Base-by-base conservation (phyloP, 2,888 invertebrate species). In the Troglohyphantes excavatus region DNA sequence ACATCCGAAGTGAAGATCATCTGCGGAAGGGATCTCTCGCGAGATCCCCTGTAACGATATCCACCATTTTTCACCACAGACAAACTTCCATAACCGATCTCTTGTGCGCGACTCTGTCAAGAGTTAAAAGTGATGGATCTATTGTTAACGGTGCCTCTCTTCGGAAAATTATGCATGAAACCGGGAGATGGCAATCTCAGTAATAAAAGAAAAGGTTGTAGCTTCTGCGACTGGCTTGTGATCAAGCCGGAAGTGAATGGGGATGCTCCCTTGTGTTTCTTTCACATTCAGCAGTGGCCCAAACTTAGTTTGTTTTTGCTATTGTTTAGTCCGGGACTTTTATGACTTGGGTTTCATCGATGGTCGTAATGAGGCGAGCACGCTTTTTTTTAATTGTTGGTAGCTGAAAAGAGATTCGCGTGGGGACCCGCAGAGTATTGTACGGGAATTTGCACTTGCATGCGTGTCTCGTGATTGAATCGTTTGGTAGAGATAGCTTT, bases 261-360 rank as follows among this genome's bases (percentile, higher is more conserved):
- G 26, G 13, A 73, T 33, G 33, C 33, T 33, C 33, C 3, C n/a
- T 6, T n/a, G 59, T 17, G n/a, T 11, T 11, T 9, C n/a, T n/a
- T n/a, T 19, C 2, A 11, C 6, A 59, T 59, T 59, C 59, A 1
- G 21, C 59, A 17, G n/a, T 19, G 59, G 11, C 9, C 59, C 6
- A 59, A 3, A 6, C 59, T 46, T 23, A 46, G 72, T 73, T 73
- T 73, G 53, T 73, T 17, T 73, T 73, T 73, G 33, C 21, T 26
- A 73, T 73, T 73, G 72, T 73, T 26, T 68, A 26, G 53, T 73
- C 46, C 26, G 21, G 46, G 33, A n/a, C 33, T 70, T 70, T 70
- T 21, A 39, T 21, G 7, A 19, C 39, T 39, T 19, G 33, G 33
- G 3, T 9, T 33, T 33, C 33, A 9, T 33, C 9, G 33, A 9